These are phyloP conservation scores for Armadillidium nasatum DNA, from an alignment of 1,140 invertebrate genomes.

Conservation along the genomic window DNA sequence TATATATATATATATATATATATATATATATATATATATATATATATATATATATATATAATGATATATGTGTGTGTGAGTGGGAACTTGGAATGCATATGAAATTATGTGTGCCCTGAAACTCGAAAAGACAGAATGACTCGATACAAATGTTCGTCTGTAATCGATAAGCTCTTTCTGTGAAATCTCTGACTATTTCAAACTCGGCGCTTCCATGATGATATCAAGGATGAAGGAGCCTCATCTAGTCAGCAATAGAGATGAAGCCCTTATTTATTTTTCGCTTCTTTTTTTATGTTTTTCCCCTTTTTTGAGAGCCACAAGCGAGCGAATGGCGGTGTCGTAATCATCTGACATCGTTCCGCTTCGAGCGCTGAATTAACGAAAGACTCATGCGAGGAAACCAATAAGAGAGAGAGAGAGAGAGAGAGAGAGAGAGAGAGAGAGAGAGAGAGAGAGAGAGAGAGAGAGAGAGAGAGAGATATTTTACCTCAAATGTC, in stretches of 20 bases:
- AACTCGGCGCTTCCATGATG: not conserved
- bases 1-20: too few relatives aligned
- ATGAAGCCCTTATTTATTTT: not conserved
- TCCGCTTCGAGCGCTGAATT: conserved; percentile 12
- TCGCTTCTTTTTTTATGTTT: not conserved
- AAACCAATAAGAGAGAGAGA: not conserved
- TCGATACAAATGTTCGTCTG: not conserved
- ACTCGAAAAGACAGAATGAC: not conserved
- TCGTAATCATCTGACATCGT: conserved; percentile 9
- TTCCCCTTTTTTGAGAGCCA: not conserved
- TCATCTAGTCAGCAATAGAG: conserved; percentile 9
- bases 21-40: conserved; percentile 2
- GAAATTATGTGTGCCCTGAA: not conserved
- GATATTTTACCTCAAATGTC: not conserved
- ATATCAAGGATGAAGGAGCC: conserved; percentile 2
- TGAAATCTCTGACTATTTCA: conserved; percentile 1
- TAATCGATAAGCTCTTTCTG: not conserved
- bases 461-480: not conserved
- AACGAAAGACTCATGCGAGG: not conserved
- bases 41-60: not conserved
- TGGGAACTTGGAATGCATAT: too few relatives aligned
- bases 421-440: not conserved
- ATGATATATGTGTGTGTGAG: too few relatives aligned
- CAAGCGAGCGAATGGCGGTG: not conserved
- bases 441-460: conserved; percentile 4